Evolutionary conservation across 2,113 vertebrate genomes (phyloP), one percentile per base, ranked within the genome.

Genomic region (Pygathrix nemaeus): DNA sequence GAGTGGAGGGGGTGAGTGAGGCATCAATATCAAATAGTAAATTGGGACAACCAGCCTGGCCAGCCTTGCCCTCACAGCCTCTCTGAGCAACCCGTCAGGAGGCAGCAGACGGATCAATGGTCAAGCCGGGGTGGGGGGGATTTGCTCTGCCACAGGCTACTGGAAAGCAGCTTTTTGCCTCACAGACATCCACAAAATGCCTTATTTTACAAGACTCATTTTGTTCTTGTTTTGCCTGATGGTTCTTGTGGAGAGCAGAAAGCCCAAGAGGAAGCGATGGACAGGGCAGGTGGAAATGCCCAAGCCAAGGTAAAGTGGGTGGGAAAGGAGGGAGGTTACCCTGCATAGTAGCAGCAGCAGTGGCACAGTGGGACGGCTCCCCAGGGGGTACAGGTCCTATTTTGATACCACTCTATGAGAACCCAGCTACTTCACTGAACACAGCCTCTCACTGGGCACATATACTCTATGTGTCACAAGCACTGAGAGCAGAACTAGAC

Each of bases 241-340:
- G 70, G 96, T 99, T 90, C 96, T 99, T 5, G 99, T 96, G 92
- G 99, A 99, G 48, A 99, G 99, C 98, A 98, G 98, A 90, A 99
- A 98, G 68, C 98, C 99, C 97, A 98, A 99, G 97, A 99, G 98
- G 92, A 99, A 98, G 98, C 99, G 99, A 68, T 99, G 99, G 99
- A 98, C 99, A 0, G 98, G 98, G 55, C 99, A 99, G 78, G 86
- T 98, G 96, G 99, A 99, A 93, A 89, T 96, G 27, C 98, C 98
- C 91, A 99, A 98, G n/a, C 98, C 98, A 79, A 99, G 98, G 99
- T 99, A 99, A 98, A 98, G 59, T 6, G 38, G 59, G 38, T 2
- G 45, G 64, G 59, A 45, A 48, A 9, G 79, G 40, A 38, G 30
- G 57, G n/a, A 32, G 50, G 43, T 6, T 38, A 9, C 18, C 40